These are phyloP conservation scores for Opisthograptis luteolata DNA, from an alignment of 2,888 invertebrate species.

Conservation along the genomic window DNA sequence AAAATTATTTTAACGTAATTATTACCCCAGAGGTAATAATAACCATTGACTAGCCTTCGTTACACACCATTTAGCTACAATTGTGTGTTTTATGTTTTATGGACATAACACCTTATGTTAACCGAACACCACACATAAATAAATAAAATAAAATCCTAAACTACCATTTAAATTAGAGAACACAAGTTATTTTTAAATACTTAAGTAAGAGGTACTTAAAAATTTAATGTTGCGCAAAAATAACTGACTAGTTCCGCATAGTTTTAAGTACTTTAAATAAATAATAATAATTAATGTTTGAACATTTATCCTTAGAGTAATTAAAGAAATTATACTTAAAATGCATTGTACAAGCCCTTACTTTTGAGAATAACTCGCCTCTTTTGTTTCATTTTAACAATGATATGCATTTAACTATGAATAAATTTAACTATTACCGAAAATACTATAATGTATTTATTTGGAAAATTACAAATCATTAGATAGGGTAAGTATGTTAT, in stretches of 20 bases:
- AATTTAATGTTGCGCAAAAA: slow-evolving; percentile 83
- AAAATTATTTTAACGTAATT: slow-evolving; percentile 52
- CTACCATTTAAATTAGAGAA: slow-evolving; percentile 80
- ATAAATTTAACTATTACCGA: slow-evolving; percentile 76
- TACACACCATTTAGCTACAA: slow-evolving; percentile 69
- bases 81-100: slow-evolving; percentile 63
- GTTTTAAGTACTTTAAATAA: slow-evolving; percentile 84
- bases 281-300: slow-evolving; percentile 73
- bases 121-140: slow-evolving; percentile 83
- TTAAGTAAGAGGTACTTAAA: slow-evolving; percentile 72
- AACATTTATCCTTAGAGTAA: slow-evolving; percentile 80
- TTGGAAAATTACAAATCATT: slow-evolving; percentile 71
- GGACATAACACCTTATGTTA: slow-evolving; percentile 71
- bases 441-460: slow-evolving; percentile 67
- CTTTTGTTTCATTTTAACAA: slow-evolving; percentile 58
- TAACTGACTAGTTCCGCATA: slow-evolving; percentile 84
- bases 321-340: slow-evolving; percentile 68
- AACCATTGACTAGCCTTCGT: slow-evolving; percentile 77
- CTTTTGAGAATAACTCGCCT: slow-evolving; percentile 63
- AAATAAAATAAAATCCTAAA: slow-evolving; percentile 78
- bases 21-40: slow-evolving; percentile 61
- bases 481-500: slow-evolving; percentile 58
- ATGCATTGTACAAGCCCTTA: slow-evolving; percentile 75
- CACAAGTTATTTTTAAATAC: slow-evolving; percentile 78
- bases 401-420: slow-evolving; percentile 81